Conservation (phyloP, 2,797 vertebrate species). For the Halcyon badia region DNA sequence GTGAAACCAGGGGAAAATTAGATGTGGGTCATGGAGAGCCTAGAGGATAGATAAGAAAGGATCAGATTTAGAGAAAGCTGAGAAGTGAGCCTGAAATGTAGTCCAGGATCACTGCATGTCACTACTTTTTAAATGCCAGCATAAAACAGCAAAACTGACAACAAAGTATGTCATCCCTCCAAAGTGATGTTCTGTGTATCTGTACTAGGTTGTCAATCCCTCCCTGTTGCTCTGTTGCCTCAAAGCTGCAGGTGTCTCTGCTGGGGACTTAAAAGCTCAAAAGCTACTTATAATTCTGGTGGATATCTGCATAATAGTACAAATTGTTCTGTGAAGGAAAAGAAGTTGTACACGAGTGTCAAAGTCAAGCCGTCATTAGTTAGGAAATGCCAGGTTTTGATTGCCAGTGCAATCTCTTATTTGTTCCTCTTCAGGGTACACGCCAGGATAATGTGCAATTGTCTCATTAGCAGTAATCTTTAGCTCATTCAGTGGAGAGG, state of each 20-base stretch:
- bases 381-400: neutral
- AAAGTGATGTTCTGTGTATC: neutral
- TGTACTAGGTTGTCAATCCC: neutral
- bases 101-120: neutral
- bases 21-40: neutral
- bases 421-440: neutral
- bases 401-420: neutral
- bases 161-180: neutral
- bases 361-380: neutral
- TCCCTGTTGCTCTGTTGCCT: neutral
- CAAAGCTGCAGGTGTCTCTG: neutral
- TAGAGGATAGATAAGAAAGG: neutral
- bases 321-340: neutral
- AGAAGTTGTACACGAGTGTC: neutral
- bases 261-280: neutral
- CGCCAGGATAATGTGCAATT: neutral
- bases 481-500: constrained; percentile 24
- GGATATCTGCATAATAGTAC: neutral
- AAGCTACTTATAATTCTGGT: neutral
- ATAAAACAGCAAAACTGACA: neutral
- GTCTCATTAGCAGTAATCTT: constrained; percentile 47
- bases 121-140: neutral
- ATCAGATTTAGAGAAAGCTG: neutral
- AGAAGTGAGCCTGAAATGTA: neutral
- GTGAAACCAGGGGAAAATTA: neutral